Conservation (phyloP, 2,113 vertebrate species). For the Microcebus murinus region DNA sequence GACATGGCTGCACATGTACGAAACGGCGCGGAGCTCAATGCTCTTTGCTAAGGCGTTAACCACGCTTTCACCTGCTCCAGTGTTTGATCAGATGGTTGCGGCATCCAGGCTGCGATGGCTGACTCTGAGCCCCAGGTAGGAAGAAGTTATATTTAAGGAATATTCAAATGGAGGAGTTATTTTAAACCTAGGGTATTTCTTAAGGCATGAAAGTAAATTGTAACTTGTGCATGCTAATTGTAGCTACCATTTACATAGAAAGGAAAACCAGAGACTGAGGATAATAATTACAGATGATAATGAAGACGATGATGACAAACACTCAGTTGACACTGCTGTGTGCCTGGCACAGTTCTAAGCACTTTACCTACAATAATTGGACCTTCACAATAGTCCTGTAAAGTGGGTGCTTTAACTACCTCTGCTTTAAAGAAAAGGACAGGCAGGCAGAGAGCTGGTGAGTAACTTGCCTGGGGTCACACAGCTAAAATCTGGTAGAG, state of each 20-base stretch:
- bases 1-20: neutral
- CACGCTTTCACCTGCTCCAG: neutral
- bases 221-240: constrained; percentile 10
- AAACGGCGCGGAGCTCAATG: neutral
- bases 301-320: neutral
- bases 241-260: neutral
- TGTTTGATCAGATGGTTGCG: neutral
- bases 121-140: neutral
- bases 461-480: neutral
- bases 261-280: neutral
- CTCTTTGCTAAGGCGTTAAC: neutral
- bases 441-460: neutral
- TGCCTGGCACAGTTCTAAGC: neutral
- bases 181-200: constrained; percentile 15
- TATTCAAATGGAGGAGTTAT: constrained; percentile 34
- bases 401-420: neutral
- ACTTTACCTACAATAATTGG: neutral
- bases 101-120: neutral
- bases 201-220: constrained; percentile 11
- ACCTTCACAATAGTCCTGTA: neutral
- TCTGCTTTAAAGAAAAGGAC: neutral
- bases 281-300: neutral
- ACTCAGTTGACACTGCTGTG: neutral
- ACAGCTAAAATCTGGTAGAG: neutral
- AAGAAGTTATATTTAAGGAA: neutral